phyloP scores from a whole-genome alignment of 2,888 invertebrate genomes.

The Tachystola acroxantha region DNA sequence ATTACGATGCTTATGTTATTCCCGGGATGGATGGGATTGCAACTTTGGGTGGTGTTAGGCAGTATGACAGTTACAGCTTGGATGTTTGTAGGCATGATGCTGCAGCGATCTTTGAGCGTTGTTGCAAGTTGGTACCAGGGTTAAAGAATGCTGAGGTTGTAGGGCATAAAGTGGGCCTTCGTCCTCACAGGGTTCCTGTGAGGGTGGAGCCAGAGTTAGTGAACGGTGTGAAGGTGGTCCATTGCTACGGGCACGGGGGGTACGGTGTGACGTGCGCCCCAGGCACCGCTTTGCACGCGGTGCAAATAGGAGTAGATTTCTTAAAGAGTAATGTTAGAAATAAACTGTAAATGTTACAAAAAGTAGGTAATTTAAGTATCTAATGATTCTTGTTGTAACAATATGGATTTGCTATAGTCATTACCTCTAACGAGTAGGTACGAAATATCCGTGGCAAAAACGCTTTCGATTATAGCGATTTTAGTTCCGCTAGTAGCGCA shows the following conservation, averaged over 20 bases:
- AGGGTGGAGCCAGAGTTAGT: constrained; percentile 84
- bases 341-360: constrained; percentile 31
- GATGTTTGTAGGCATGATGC: constrained; percentile 84
- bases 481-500: no score
- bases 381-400: no score
- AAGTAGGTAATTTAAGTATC: no score
- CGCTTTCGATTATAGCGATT: no score
- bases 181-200: constrained; percentile 87
- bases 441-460: no score
- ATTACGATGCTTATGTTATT: constrained; percentile 91
- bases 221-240: constrained; percentile 81
- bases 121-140: constrained; percentile 85
- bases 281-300: constrained; percentile 89
- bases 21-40: constrained; percentile 85
- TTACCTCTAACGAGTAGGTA: no score
- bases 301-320: constrained; percentile 81
- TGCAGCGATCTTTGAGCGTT: constrained; percentile 87
- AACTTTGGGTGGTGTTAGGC: constrained; percentile 91
- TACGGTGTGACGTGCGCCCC: constrained; percentile 95
- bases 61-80: constrained; percentile 86
- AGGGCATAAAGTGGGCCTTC: constrained; percentile 85
- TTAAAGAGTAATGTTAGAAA: constrained; percentile 43
- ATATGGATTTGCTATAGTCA: no score
- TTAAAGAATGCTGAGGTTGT: constrained; percentile 78
- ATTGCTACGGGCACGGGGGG: constrained; percentile 97